Conservation (phyloP, 2,797 vertebrate genomes). For the Sitta carolinensis region DNA sequence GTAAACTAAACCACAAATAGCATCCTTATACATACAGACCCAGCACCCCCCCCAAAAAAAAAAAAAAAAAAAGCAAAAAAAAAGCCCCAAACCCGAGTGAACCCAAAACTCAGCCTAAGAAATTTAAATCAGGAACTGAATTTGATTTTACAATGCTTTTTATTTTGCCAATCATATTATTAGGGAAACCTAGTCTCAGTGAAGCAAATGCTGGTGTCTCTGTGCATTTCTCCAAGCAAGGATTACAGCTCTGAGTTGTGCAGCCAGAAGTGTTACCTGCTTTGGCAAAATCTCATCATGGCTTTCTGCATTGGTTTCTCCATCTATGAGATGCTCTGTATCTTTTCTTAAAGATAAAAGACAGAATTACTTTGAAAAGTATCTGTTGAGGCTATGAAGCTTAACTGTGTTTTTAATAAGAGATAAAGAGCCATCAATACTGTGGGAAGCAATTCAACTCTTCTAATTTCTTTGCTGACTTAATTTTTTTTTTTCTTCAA, state of each 20-base stretch:
- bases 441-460: background rate
- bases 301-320: background rate
- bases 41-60: no score
- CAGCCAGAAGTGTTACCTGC: background rate
- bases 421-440: background rate
- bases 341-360: background rate
- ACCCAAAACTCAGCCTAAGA: background rate
- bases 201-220: background rate
- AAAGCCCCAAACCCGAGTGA: rapidly evolving
- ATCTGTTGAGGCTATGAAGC: background rate
- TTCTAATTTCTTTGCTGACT: background rate
- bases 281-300: background rate
- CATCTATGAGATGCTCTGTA: background rate
- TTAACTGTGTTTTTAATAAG: background rate
- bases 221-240: background rate
- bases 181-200: background rate
- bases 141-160: background rate
- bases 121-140: background rate
- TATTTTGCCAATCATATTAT: background rate
- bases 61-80: no score
- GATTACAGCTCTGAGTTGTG: background rate
- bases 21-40: background rate
- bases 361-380: background rate
- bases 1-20: background rate
- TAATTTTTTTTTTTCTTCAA: background rate